Evolutionary conservation across 2,797 vertebrate species (phyloP), one percentile per base, ranked within the genome.

Genomic region (Eidolon dupreanum): DNA sequence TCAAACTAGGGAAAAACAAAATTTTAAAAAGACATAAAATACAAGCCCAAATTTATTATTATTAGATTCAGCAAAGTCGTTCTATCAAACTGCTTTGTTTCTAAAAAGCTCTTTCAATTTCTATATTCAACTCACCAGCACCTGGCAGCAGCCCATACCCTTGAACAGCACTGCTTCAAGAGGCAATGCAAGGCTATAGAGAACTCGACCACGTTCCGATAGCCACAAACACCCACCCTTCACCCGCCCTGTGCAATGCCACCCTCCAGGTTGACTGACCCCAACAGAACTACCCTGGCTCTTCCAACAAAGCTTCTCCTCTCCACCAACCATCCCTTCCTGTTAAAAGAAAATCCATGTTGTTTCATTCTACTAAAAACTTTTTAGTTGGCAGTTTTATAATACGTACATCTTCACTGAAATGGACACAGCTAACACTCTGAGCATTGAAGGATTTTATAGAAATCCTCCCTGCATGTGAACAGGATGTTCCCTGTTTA

Each of bases 91-190:
- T 8, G 57, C 41, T 53, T 2, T 13, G 22, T 31, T 41, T 83
- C 70, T 59, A 31, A 28, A 16, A 9, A 5, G 19, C n/a, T 78
- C 11, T 10, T 46, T 81, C n/a, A 3, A 6, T 59, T 66, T 78
- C 73, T 31, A 4, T 0, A 4, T 4, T 74, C 31, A 24, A 12
- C 13, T 65, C 66, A 12, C 2, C 1, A 28, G 16, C 41, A 36
- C 10, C 31, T n/a, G 33, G 51, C 7, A 12, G 57, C 17, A 55
- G 36, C 13, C 36, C 9, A 1, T 0, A 8, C 36, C 51, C 4
- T 1, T 1, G 10, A 11, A 11, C 9, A 16, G 9, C 4, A 4
- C 2, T 0, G 5, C 28, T 2, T 41, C 11, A 6, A 6, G 49
- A 55, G 41, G 36, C 53, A 49, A 6, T 7, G 8, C 12, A 22